Conservation (phyloP, 1,140 invertebrate species). For the Anthonomus grandis region DNA sequence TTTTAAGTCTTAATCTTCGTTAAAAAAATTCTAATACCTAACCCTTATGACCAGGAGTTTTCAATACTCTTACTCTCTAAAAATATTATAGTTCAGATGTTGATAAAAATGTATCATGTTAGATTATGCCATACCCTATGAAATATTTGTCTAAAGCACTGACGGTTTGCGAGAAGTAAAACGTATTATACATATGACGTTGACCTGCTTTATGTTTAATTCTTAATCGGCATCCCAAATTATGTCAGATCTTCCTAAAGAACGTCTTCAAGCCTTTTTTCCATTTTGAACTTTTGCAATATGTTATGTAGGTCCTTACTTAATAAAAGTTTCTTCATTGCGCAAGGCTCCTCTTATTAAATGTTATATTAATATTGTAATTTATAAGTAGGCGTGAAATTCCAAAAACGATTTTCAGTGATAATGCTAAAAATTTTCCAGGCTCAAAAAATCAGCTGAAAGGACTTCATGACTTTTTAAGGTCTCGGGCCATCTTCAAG, state of each 20-base stretch:
- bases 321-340: conserved; percentile 8
- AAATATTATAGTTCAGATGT: conserved; percentile 4
- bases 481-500: background rate
- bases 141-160: conserved; percentile 17
- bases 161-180: conserved; percentile 16
- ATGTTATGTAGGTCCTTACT: conserved; percentile 24
- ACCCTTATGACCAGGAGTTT: conserved; percentile 23
- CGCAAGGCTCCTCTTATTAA: conserved; percentile 34
- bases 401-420: conserved; percentile 17
- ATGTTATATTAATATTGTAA: conserved; percentile 46
- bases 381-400: conserved; percentile 47
- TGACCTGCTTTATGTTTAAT: conserved; percentile 15
- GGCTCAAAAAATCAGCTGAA: conserved; percentile 15
- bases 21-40: conserved; percentile 28
- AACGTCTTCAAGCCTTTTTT: background rate
- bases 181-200: conserved; percentile 9
- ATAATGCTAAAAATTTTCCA: conserved; percentile 22
- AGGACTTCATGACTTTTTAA: conserved; percentile 11
- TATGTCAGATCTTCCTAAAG: conserved; percentile 21
- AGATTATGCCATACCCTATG: conserved; percentile 17
- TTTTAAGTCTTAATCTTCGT: conserved; percentile 13
- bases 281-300: conserved; percentile 15
- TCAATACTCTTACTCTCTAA: conserved; percentile 18
- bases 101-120: conserved; percentile 16
- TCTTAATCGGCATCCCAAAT: conserved; percentile 3